phyloP scores from a whole-genome alignment of 2,113 vertebrate species.

The Cyanocitta stelleri region DNA sequence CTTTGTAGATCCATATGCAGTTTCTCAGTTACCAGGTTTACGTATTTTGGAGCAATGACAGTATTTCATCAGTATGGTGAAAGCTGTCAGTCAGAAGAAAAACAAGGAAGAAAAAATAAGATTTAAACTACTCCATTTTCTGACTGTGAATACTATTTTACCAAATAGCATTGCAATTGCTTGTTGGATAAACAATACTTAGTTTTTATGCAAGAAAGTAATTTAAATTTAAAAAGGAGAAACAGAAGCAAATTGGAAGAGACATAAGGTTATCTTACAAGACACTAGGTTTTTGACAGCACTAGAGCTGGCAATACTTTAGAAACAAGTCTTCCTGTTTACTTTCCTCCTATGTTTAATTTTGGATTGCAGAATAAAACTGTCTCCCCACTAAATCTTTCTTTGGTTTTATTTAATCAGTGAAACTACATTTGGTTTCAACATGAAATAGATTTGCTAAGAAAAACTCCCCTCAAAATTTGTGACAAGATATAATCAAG shows the following conservation, averaged over 20 bases:
- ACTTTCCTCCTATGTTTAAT: not conserved
- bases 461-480: not conserved
- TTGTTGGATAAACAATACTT: not conserved
- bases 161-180: not conserved
- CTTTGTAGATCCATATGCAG: not conserved
- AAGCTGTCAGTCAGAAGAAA: not conserved
- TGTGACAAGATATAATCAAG: not conserved
- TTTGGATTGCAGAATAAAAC: not conserved
- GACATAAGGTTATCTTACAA: not conserved
- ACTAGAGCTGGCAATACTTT: not conserved
- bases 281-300: not conserved
- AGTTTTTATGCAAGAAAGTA: not conserved
- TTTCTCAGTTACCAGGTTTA: not conserved
- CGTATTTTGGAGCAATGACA: not conserved
- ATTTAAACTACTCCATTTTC: not conserved
- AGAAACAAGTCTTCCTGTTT: not conserved
- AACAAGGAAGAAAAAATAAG: not conserved
- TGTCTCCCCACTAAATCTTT: not conserved
- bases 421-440: not conserved
- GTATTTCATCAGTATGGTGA: not conserved
- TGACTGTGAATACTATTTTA: not conserved
- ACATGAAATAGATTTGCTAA: not conserved
- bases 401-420: not conserved
- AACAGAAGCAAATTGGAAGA: not conserved
- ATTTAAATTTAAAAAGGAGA: not conserved